A percentile compares a stretch with the other conserved stretches of the same genome.
Evolutionary conservation across 2,113 vertebrate species (phyloP).

Genomic region (Stigmatopora argus): DNA sequence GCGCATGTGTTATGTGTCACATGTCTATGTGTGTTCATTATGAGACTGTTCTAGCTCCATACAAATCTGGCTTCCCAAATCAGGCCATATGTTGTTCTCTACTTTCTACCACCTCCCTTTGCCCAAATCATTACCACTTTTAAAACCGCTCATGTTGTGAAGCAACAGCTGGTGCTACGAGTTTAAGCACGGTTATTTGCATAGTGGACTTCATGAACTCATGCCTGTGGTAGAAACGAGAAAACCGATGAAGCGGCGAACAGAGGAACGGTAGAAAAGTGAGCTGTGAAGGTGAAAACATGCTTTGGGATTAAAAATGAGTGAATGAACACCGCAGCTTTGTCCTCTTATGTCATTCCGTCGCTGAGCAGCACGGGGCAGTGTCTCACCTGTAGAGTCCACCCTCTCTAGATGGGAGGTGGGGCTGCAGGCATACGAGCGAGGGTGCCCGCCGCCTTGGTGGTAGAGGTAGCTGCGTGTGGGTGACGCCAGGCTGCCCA

Average conservation of each 20-base stretch:
- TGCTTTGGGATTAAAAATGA: conserved; percentile 15
- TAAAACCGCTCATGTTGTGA: background rate
- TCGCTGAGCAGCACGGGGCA: conserved; percentile 41
- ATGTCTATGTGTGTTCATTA: too few relatives aligned
- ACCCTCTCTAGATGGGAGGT: conserved; percentile 93
- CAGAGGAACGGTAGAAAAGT: conserved; percentile 4
- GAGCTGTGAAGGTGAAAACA: conserved; percentile 13
- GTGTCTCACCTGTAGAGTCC: conserved; percentile 90
- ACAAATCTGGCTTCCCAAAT: conserved; percentile 4
- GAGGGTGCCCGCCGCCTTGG: conserved; percentile 69
- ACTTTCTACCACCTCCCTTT: background rate
- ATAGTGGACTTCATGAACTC: background rate
- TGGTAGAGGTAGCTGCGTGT: conserved; percentile 90
- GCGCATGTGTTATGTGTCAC: too few relatives aligned
- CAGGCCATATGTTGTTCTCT: background rate
- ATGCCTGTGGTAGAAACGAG: background rate
- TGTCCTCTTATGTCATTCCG: background rate
- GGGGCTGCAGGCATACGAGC: conserved; percentile 79
- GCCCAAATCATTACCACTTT: background rate
- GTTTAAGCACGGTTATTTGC: background rate
- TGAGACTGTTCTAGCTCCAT: too few relatives aligned
- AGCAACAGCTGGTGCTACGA: background rate
- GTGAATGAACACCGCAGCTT: background rate
- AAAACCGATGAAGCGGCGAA: background rate
- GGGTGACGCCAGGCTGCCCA: conserved; percentile 88